Percentiles rank a stretch among this genome's conserved stretches.
phyloP scores from a whole-genome alignment of 2,113 vertebrate species.

The Hippocampus comes region DNA sequence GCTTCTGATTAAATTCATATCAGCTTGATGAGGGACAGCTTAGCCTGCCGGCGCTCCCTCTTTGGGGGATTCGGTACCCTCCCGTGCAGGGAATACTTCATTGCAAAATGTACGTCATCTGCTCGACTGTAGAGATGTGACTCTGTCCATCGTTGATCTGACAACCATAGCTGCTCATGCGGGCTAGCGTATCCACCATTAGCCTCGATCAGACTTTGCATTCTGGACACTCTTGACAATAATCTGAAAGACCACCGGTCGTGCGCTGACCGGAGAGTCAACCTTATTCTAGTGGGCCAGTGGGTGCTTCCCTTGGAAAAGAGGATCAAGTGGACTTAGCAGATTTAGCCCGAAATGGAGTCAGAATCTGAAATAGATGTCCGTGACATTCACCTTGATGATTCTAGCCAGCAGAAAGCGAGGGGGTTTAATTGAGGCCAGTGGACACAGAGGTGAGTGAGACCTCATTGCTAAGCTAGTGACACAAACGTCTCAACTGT shows the following conservation, averaged over 20 bases:
- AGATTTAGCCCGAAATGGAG: constrained; percentile 2
- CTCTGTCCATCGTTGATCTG: neutral
- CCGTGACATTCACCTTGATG: constrained; percentile 18
- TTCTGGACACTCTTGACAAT: neutral
- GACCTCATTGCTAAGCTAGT: constrained; percentile 38
- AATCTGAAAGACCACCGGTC: neutral
- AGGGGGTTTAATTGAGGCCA: constrained; percentile 12
- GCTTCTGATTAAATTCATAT: constrained; percentile 56
- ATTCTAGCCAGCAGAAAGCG: constrained; percentile 29
- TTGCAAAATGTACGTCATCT: neutral
- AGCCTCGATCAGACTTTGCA: neutral
- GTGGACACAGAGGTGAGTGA: constrained; percentile 20
- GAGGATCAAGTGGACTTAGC: constrained; percentile 9
- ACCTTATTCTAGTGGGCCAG: constrained; percentile 1
- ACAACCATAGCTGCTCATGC: neutral
- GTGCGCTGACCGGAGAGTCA: neutral
- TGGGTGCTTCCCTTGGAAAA: neutral
- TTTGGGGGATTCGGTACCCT: constrained; percentile 37
- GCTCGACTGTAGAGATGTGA: neutral
- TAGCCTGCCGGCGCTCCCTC: constrained; percentile 26
- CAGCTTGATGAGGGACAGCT: constrained; percentile 42
- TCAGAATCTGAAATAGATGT: constrained; percentile 5
- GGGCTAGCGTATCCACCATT: neutral
- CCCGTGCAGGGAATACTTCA: constrained; percentile 47
- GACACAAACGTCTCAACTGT: constrained; percentile 45